Evolutionary conservation across 1,140 invertebrate species (phyloP), one percentile per base, ranked within the genome.

Genomic region (Coenobita brevimanus): DNA sequence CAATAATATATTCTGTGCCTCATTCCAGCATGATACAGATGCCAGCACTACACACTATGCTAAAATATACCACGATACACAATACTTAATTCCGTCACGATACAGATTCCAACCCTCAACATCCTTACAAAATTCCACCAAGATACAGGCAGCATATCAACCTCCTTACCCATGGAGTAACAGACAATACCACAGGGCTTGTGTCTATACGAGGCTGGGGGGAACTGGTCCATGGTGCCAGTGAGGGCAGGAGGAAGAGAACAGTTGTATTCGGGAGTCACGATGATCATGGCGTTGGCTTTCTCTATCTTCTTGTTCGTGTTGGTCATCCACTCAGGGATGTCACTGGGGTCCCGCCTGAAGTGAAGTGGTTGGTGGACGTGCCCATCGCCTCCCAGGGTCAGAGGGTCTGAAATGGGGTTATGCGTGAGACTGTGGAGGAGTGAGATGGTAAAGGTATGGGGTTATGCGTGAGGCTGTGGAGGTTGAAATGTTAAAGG

Each of bases 141-240:
- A 50, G 46, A 50, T 50, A 50, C 17, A 33, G 33, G 21, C 21
- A 3, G 21, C n/a, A 50, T 24, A 43, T 41, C 17, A 30, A 41
- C 13, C 13, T 75, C 2, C 36, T 43, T 36, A 75, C 93, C 93
- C 75, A 91, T 62, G 15, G 93, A 94, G 89, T 94, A 94, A 27
- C 91, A 91, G 64, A 94, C 91, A 78, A 94, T 93, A 8, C 91
- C 92, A 88, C 92, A 92, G 21, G 94, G 93, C 86, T 93, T 93
- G 89, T 92, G 92, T 6, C 91, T 90, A 87, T 90, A 94, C 3
- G 91, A 90, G 4, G 90, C 89, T 15, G 92, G 91, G 0, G 93
- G 92, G 82, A 94, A 94, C 89, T 94, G 93, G 89, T 93, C 92
- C 89, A 94, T 82, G 92, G 93, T 91, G 81, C 93, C 93, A 4